Conservation (phyloP, 2,888 invertebrate species). For the Conistra vaccinii region DNA sequence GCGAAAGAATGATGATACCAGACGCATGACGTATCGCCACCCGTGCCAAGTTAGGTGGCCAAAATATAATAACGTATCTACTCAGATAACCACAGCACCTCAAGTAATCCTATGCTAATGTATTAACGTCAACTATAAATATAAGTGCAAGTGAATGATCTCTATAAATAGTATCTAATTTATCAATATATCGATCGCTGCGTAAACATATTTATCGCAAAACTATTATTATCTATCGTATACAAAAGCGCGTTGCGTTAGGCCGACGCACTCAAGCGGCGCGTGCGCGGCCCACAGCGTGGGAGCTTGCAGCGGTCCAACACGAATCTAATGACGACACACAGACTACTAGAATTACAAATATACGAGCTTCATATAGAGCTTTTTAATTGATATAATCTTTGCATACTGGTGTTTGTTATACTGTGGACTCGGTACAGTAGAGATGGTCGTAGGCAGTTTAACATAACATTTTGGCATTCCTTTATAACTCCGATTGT, state of each 20-base stretch:
- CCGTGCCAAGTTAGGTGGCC: constrained; percentile 4
- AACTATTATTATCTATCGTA: constrained; percentile 69
- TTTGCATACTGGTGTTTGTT: constrained; percentile 56
- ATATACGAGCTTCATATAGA: constrained; percentile 54
- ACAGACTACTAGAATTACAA: constrained; percentile 58
- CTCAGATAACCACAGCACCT: constrained; percentile 20
- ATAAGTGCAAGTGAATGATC: constrained; percentile 60
- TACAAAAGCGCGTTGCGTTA: constrained; percentile 67
- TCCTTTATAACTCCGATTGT: constrained; percentile 55
- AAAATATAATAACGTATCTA: not conserved
- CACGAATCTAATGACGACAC: constrained; percentile 62
- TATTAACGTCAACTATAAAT: constrained; percentile 64
- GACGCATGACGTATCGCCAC: too few species aligned
- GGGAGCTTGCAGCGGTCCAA: constrained; percentile 70
- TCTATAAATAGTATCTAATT: constrained; percentile 55
- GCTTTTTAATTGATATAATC: constrained; percentile 64
- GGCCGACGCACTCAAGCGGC: constrained; percentile 17
- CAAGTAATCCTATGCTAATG: constrained; percentile 28
- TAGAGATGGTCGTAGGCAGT: constrained; percentile 62
- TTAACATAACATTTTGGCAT: constrained; percentile 57
- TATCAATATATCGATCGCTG: constrained; percentile 57
- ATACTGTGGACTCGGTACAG: constrained; percentile 58
- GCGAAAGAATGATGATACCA: not conserved
- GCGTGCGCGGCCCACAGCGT: constrained; percentile 27
- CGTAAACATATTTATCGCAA: constrained; percentile 64